A percentile compares a stretch with the other conserved stretches of the same genome.
These are phyloP conservation scores for Phoenicopterus ruber DNA, from an alignment of 2,113 vertebrate genomes.

Conservation along the genomic window DNA sequence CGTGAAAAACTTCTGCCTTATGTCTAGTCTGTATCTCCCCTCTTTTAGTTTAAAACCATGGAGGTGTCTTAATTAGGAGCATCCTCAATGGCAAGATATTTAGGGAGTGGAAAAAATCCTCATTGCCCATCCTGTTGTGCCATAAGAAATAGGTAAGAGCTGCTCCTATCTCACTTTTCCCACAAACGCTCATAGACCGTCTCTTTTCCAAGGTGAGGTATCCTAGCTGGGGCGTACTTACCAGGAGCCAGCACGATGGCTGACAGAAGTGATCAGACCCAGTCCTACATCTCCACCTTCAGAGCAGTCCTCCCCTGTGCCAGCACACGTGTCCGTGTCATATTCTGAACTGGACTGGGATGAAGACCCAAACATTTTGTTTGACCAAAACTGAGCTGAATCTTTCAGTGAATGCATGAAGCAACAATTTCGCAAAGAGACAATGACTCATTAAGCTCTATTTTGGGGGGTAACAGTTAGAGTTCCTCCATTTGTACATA, in stretches of 20 bases:
- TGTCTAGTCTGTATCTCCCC: too few relatives aligned
- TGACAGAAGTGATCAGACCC: background rate
- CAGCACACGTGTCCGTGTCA: fast-evolving
- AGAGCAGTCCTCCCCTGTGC: background rate
- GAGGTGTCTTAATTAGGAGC: background rate
- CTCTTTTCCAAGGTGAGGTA: background rate
- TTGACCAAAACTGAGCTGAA: background rate
- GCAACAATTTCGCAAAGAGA: background rate
- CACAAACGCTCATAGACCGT: background rate
- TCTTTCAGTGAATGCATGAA: background rate
- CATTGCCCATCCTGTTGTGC: too few relatives aligned
- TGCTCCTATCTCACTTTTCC: background rate
- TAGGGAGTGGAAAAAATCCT: background rate
- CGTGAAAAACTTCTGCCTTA: too few relatives aligned
- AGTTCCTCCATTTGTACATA: background rate
- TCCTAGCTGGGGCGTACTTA: background rate
- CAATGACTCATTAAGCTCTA: background rate
- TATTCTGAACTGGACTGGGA: background rate
- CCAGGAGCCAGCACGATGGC: background rate
- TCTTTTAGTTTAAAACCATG: too few relatives aligned
- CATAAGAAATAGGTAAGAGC: background rate
- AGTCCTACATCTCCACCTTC: too few relatives aligned
- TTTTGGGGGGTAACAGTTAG: background rate
- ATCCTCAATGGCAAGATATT: background rate
- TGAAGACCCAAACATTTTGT: background rate